Conservation (phyloP, 2,888 invertebrate species). For the Chelonus formosanus region DNA sequence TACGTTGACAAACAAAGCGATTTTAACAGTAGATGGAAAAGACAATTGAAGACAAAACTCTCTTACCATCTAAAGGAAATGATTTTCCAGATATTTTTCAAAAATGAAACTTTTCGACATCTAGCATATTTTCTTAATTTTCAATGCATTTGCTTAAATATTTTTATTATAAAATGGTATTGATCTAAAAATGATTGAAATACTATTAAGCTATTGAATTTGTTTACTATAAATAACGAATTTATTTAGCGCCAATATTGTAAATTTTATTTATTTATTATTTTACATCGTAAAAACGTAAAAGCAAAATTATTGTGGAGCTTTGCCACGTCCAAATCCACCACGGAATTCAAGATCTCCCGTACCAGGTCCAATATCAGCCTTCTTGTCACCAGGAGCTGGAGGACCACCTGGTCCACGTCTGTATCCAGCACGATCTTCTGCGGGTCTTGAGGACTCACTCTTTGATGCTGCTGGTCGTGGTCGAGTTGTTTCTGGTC, state of each 20-base stretch:
- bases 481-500: slow-evolving; percentile 86
- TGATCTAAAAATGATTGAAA: too few relatives aligned
- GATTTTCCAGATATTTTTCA: too few relatives aligned
- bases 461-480: slow-evolving; percentile 75
- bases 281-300: slow-evolving; percentile 37
- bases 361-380: slow-evolving; percentile 95
- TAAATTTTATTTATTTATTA: slow-evolving; percentile 38
- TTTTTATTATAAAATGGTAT: too few relatives aligned
- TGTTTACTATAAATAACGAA: not conserved
- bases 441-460: slow-evolving; percentile 77
- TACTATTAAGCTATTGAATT: too few relatives aligned
- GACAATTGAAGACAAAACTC: too few relatives aligned
- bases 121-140: not conserved
- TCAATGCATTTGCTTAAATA: not conserved
- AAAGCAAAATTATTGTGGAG: slow-evolving; percentile 55
- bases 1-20: too few relatives aligned
- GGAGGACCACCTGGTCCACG: slow-evolving; percentile 74
- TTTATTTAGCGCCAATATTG: slow-evolving; percentile 36
- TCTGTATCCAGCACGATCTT: slow-evolving; percentile 86
- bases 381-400: slow-evolving; percentile 87
- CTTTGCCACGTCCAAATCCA: slow-evolving; percentile 62
- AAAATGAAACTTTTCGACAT: too few relatives aligned
- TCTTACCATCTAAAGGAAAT: too few relatives aligned
- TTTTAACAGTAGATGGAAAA: too few relatives aligned
- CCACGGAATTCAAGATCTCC: slow-evolving; percentile 89